Percentiles rank a stretch among this genome's conserved stretches.
These are phyloP conservation scores for Neodiprion lecontei DNA, from an alignment of 1,140 invertebrate genomes.

Conservation along the genomic window DNA sequence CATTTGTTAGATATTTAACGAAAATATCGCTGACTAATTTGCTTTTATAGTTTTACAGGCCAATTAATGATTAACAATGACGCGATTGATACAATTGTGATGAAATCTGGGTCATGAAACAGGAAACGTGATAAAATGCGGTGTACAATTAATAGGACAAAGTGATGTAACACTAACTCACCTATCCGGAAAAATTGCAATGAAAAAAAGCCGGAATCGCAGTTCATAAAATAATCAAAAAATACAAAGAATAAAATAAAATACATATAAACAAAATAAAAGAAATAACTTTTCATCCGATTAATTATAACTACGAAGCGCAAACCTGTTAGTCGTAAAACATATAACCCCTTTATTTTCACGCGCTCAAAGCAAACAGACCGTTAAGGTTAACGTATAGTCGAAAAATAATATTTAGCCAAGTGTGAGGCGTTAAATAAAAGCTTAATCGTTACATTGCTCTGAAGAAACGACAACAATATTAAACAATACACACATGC, in stretches of 20 bases:
- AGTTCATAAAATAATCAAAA: not conserved
- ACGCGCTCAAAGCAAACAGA: constrained; percentile 9
- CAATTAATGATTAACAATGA: no score
- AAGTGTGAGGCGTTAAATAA: constrained; percentile 10
- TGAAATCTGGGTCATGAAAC: no score
- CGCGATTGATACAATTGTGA: no score
- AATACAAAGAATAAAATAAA: not conserved
- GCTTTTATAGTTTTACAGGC: no score
- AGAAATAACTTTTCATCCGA: not conserved
- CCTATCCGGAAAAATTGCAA: no score
- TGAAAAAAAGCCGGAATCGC: no score
- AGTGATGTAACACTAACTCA: no score
- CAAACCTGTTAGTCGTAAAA: not conserved
- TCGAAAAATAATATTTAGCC: constrained; percentile 10
- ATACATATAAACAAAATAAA: not conserved
- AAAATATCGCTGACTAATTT: no score
- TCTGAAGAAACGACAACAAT: not conserved
- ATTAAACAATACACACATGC: not conserved
- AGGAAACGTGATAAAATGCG: no score
- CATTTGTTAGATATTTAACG: no score
- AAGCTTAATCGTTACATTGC: not conserved
- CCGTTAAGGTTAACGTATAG: not conserved
- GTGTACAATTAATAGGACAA: no score
- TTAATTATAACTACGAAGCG: not conserved
- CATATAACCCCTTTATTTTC: constrained; percentile 15